These are phyloP conservation scores for Pipistrellus nathusii DNA, from an alignment of 2,797 vertebrate species.

Conservation along the genomic window DNA sequence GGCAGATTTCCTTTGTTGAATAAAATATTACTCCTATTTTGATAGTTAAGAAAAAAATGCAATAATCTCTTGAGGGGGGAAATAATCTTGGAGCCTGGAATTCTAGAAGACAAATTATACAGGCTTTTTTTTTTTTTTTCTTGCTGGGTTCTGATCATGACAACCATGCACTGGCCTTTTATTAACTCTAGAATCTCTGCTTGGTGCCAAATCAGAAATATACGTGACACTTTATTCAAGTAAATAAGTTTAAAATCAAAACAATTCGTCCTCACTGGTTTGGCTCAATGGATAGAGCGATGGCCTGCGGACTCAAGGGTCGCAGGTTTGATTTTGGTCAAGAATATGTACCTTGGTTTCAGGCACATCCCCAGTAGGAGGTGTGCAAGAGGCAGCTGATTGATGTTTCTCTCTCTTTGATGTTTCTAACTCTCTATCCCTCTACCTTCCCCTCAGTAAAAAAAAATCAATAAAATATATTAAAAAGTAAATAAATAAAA, in stretches of 20 bases:
- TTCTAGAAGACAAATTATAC: neutral
- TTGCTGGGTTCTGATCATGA: conserved; percentile 21
- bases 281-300: no score
- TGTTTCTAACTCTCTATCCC: no score
- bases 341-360: no score
- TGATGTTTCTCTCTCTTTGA: no score
- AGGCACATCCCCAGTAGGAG: no score
- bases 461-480: no score
- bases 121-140: no score
- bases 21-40: conserved; percentile 47
- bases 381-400: no score
- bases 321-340: no score
- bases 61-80: neutral
- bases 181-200: conserved; percentile 25
- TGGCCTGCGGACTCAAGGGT: no score
- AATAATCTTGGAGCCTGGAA: neutral
- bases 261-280: neutral
- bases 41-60: neutral
- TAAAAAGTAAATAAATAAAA: neutral
- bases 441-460: no score
- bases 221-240: neutral
- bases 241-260: conserved; percentile 20
- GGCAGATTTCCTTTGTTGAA: neutral
- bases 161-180: neutral
- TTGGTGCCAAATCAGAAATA: conserved; percentile 34